Conservation (phyloP, 2,113 vertebrate genomes). For the Chaetodon trifascialis region DNA sequence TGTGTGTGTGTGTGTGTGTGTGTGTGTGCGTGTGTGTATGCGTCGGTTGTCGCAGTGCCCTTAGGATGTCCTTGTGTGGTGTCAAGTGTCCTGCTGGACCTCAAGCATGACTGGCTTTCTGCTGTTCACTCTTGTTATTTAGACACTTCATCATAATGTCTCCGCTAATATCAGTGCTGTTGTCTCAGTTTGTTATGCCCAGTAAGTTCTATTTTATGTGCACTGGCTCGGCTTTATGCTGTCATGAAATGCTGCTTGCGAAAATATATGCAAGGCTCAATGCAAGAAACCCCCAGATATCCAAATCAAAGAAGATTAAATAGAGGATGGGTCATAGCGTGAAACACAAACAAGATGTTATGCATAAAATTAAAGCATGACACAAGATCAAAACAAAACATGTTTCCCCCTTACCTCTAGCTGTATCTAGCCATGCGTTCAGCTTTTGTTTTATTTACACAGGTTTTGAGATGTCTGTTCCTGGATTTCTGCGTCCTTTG, state of each 20-base stretch:
- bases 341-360: not conserved
- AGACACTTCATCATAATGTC: constrained; percentile 50
- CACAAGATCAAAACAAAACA: no score
- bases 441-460: not conserved
- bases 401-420: not conserved
- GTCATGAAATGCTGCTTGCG: not conserved
- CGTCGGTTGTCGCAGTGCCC: constrained; percentile 54
- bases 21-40: constrained; percentile 9
- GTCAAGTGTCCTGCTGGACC: constrained; percentile 62
- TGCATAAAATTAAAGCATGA: not conserved
- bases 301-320: not conserved
- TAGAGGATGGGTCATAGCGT: not conserved
- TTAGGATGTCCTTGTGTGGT: constrained; percentile 72
- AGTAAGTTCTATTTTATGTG: not conserved
- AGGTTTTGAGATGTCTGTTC: not conserved
- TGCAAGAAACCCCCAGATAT: not conserved
- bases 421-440: not conserved
- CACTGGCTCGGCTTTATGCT: not conserved
- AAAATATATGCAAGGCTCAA: not conserved
- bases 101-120: constrained; percentile 58
- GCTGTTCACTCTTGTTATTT: constrained; percentile 49
- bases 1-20: constrained; percentile 18
- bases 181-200: not conserved
- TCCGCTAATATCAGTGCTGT: constrained; percentile 30
- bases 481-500: no score